phyloP scores from a whole-genome alignment of 1,140 invertebrate species.

The Drosophila nannoptera region DNA sequence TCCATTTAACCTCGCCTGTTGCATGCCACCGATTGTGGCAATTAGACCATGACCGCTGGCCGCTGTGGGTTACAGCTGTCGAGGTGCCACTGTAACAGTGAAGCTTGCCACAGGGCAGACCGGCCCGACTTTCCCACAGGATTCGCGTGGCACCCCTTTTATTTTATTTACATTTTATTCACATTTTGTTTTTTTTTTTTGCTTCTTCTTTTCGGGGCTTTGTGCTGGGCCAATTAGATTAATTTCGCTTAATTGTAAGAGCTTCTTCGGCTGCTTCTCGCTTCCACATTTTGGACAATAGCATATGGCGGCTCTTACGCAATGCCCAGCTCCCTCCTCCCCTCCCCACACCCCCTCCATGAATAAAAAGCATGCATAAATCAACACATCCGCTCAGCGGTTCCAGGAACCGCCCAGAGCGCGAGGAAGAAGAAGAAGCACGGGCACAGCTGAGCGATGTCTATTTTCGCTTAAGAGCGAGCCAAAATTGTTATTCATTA shows the following conservation, averaged over 20 bases:
- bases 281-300: slow-evolving; percentile 36
- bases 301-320: slow-evolving; percentile 48
- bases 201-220: too few species aligned
- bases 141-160: slow-evolving; percentile 50
- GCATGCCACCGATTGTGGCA: slow-evolving; percentile 44
- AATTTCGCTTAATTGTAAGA: slow-evolving; percentile 60
- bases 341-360: neutral
- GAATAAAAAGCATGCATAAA: slow-evolving; percentile 47
- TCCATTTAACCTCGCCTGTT: slow-evolving; percentile 63
- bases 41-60: slow-evolving; percentile 67
- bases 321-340: slow-evolving; percentile 24
- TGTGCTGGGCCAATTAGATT: slow-evolving; percentile 31
- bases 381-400: slow-evolving; percentile 72
- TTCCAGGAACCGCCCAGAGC: slow-evolving; percentile 68
- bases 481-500: slow-evolving; percentile 64
- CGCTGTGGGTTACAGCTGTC: slow-evolving; percentile 6
- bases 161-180: too few species aligned
- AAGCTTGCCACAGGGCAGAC: slow-evolving; percentile 9
- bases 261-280: slow-evolving; percentile 4
- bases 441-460: slow-evolving; percentile 30
- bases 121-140: slow-evolving; percentile 54
- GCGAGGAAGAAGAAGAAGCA: slow-evolving; percentile 3
- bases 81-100: slow-evolving; percentile 20
- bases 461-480: slow-evolving; percentile 61
- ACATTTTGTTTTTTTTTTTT: neutral